These are phyloP conservation scores for Hemaris fuciformis DNA, from an alignment of 2,888 invertebrate genomes.

Conservation along the genomic window DNA sequence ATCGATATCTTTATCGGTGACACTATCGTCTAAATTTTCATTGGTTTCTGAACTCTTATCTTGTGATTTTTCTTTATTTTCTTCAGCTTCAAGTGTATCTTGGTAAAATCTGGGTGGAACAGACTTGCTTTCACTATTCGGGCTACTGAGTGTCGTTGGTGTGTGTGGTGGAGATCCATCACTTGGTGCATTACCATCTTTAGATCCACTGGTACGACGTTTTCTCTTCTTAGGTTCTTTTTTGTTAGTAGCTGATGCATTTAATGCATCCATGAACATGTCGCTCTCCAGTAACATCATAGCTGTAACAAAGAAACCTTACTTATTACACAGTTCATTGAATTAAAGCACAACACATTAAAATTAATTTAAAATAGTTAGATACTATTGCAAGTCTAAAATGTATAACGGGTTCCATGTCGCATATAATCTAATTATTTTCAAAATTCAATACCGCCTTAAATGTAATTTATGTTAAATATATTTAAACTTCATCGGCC, in stretches of 20 bases:
- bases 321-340: too few relatives aligned
- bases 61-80: conserved; percentile 74
- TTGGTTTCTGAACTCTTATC: conserved; percentile 49
- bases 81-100: conserved; percentile 90
- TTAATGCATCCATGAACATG: conserved; percentile 95
- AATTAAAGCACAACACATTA: neutral
- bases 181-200: conserved; percentile 79
- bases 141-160: conserved; percentile 74
- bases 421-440: too few relatives aligned
- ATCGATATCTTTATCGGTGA: conserved; percentile 46
- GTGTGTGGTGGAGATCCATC: conserved; percentile 81
- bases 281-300: conserved; percentile 93
- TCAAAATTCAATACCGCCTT: too few relatives aligned
- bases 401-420: neutral
- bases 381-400: neutral
- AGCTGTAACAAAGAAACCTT: conserved; percentile 83
- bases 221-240: conserved; percentile 90
- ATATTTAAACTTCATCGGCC: too few relatives aligned
- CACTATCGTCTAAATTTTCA: conserved; percentile 42
- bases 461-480: too few relatives aligned
- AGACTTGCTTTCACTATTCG: conserved; percentile 69
- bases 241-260: conserved; percentile 88
- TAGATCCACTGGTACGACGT: conserved; percentile 86
- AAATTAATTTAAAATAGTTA: neutral
- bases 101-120: conserved; percentile 92